Evolutionary conservation across 2,888 invertebrate species (phyloP), one percentile per base, ranked within the genome.

Genomic region (Hirtodrosophila confusa): DNA sequence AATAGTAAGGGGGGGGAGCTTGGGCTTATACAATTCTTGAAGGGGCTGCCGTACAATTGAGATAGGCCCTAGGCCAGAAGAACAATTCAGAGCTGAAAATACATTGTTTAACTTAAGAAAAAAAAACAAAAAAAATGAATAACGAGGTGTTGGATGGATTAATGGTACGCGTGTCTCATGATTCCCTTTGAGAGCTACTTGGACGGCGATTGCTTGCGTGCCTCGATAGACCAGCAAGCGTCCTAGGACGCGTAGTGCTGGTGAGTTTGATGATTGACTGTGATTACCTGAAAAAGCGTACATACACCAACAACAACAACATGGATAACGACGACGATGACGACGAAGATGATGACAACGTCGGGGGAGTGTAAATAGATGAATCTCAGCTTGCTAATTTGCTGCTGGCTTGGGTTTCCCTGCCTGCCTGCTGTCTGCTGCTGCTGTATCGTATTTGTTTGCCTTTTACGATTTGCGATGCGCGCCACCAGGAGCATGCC

Each of bases 171-270:
- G 89, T 85, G 88, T 90, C 90, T 90, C 90, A 80, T 87, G 74
- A 88, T 90, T 90, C 90, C 90, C 90, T 88, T 89, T 88, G 82
- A 89, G 90, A 89, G 86, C 65, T 73, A 89, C 88, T 65, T 69
- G 63, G 63, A 39, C 58, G 73, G 51, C 54, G 56, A 45, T 48
- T 56, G 64, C 44, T 27, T 17, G 17, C 17, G 17, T 1, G 17
- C 2, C 17, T 17, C 17, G 17, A 17, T 17, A 17, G 17, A 17
- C 17, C 17, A 17, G 1, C 17, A 17, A 17, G 17, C 17, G 17
- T 2, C 17, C 17, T 17, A 17, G 17, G 17, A 17, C 17, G 17
- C 17, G 17, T 17, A 17, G 17, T 17, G 17, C 17, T 17, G 17
- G 17, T 17, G 17, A 17, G 17, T 17, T 17, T 17, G 17, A 17